phyloP scores from a whole-genome alignment of 2,797 vertebrate species.

The Molossus alvarezi region DNA sequence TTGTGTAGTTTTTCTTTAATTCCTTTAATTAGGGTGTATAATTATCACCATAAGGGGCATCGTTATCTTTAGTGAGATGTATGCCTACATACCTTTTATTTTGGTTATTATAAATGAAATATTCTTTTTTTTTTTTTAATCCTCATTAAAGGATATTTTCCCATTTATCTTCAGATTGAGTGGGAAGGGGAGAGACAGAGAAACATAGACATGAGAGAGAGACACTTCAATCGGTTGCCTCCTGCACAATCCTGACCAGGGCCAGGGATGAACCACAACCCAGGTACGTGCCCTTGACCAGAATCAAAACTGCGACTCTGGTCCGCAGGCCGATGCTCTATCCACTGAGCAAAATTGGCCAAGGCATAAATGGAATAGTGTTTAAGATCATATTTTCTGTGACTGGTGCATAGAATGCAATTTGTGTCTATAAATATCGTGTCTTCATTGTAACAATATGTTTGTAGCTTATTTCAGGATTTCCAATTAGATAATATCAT shows the following conservation, averaged over 20 bases:
- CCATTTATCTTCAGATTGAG: too few relatives aligned
- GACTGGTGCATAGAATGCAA: not conserved
- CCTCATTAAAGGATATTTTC: too few relatives aligned
- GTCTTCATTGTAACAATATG: not conserved
- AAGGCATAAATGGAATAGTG: not conserved
- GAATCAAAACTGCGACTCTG: too few relatives aligned
- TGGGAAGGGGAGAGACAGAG: too few relatives aligned
- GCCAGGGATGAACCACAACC: too few relatives aligned
- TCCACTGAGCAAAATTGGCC: too few relatives aligned
- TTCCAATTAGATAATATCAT: not conserved
- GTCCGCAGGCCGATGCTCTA: too few relatives aligned
- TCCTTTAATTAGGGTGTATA: not conserved
- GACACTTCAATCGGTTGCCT: too few relatives aligned
- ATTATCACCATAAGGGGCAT: slow-evolving; percentile 27
- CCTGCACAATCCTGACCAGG: too few relatives aligned
- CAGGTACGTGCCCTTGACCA: too few relatives aligned
- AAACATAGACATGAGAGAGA: too few relatives aligned
- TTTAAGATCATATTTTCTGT: slow-evolving; percentile 35
- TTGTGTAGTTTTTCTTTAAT: not conserved
- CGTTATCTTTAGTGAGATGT: not conserved
- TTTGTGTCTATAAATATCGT: not conserved
- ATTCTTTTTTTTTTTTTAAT: not conserved
- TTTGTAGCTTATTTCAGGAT: slow-evolving; percentile 19
- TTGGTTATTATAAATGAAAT: not conserved
- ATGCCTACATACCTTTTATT: not conserved